Base-by-base conservation (phyloP, 2,888 invertebrate species). In the Drosophila incognita region DNA sequence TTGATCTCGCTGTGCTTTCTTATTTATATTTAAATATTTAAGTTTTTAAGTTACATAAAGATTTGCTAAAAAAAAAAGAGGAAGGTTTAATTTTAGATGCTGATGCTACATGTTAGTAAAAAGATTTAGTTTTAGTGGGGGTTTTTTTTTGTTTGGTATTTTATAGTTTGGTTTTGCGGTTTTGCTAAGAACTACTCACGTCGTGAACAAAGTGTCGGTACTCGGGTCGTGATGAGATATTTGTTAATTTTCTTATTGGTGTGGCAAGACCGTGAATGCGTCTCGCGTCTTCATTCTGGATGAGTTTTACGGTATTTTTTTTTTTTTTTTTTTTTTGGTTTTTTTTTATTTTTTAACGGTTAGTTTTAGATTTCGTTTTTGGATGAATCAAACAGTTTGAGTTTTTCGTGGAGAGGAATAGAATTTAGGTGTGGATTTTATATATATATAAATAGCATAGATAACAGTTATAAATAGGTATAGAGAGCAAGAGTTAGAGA, bases 181-280 rank as follows among this genome's bases (percentile, higher is more conserved):
- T 69, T 77, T 71, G 72, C 87, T 86, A 86, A 89, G 86, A 87
- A 91, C 92, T 93, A 93, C 93, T 93, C 93, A 93, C 93, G 92
- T 93, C 93, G 90, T 93, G 92, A 90, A 93, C 87, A 91, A 93
- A 93, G 92, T 93, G 93, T 91, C 93, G 93, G 88, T 93, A 93
- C 92, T 93, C 93, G 90, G 93, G 93, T 92, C 93, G 92, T 92
- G 93, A 93, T 92, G 93, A 93, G 74, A 93, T 92, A 92, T 93
- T 93, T 91, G 92, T 92, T 90, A 93, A 87, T 93, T 93, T 93
- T 93, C 93, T 92, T 88, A 93, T 92, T 85, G 93, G 93, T 91
- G 93, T 93, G 69, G 93, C 93, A 91, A 93, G 93, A 93, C 93
- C 93, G 90, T 93, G 93, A 91, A 93, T 92, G 87, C 93, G 92